Evolutionary conservation across 2,888 invertebrate species (phyloP).

Genomic region (Neoascia interrupta): DNA sequence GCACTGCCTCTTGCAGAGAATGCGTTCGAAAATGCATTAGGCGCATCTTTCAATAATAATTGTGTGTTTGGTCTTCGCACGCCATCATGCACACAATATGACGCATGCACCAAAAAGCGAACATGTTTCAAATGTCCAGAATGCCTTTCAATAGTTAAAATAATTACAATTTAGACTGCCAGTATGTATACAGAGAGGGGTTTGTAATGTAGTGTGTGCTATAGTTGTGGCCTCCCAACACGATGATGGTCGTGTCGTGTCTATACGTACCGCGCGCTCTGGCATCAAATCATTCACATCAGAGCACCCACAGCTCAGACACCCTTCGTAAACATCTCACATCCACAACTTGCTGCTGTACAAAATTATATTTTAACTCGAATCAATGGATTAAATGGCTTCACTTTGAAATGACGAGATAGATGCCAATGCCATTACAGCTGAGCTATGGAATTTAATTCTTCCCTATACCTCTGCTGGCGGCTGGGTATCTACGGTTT

Average conservation of each 20-base stretch:
- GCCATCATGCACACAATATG: conserved; percentile 27
- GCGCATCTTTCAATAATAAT: conserved; percentile 29
- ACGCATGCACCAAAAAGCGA: conserved; percentile 4
- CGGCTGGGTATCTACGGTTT: neutral
- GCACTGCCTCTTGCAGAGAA: conserved; percentile 12
- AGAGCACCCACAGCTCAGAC: conserved; percentile 30
- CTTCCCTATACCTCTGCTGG: conserved; percentile 26
- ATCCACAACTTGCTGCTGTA: neutral
- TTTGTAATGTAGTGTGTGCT: conserved; percentile 6
- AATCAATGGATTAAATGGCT: conserved; percentile 65
- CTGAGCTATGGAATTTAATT: conserved; percentile 35
- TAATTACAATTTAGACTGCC: conserved; percentile 36
- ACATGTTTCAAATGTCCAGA: conserved; percentile 26
- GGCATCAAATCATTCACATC: conserved; percentile 50
- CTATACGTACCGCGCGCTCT: conserved; percentile 2
- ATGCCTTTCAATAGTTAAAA: conserved; percentile 21
- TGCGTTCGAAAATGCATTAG: conserved; percentile 30
- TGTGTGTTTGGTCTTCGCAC: conserved; percentile 28
- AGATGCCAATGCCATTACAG: conserved; percentile 51
- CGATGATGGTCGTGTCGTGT: neutral
- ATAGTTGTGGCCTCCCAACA: conserved; percentile 8
- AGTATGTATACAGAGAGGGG: neutral
- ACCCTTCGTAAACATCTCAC: conserved; percentile 43
- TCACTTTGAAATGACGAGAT: conserved; percentile 51
- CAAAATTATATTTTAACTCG: conserved; percentile 56